Conservation (phyloP, 1,140 invertebrate species). For the Limonius californicus region DNA sequence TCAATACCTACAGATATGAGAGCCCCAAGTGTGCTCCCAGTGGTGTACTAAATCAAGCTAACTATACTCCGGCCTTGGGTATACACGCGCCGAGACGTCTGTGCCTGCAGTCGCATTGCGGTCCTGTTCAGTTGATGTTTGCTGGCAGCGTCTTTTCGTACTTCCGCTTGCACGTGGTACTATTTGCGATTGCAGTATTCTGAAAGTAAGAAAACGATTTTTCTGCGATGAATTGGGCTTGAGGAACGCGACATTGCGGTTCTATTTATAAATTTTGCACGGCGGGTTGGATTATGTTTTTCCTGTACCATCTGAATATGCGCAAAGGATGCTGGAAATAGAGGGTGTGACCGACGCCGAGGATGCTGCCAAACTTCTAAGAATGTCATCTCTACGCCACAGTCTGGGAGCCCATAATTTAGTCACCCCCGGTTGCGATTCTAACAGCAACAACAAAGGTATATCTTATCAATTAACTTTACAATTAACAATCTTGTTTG, state of each 20-base stretch:
- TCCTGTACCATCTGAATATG: conserved; percentile 20
- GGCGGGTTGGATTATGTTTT: not conserved
- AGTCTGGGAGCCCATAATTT: conserved; percentile 51
- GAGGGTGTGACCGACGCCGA: conserved; percentile 49
- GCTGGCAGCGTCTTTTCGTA: not conserved
- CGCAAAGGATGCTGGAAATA: conserved; percentile 32
- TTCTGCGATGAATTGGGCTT: not conserved
- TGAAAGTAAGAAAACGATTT: not conserved
- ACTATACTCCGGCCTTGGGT: not conserved
- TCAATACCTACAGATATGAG: not conserved
- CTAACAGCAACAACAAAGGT: conserved; percentile 35
- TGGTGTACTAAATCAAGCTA: not conserved
- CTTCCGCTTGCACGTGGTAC: not conserved
- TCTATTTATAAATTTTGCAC: not conserved
- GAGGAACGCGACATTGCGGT: not conserved
- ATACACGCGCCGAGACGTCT: conserved; percentile 7
- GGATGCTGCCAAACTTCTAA: conserved; percentile 50
- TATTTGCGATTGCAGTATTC: too few species aligned
- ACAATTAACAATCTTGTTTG: too few species aligned
- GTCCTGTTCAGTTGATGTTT: not conserved
- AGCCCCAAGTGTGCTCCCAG: too few species aligned
- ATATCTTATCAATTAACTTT: conserved; percentile 19
- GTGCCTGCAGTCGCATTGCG: conserved; percentile 5
- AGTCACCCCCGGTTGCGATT: conserved; percentile 45
- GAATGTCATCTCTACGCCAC: conserved; percentile 53